These are phyloP conservation scores for Morone saxatilis DNA, from an alignment of 2,113 vertebrate species.

Conservation along the genomic window DNA sequence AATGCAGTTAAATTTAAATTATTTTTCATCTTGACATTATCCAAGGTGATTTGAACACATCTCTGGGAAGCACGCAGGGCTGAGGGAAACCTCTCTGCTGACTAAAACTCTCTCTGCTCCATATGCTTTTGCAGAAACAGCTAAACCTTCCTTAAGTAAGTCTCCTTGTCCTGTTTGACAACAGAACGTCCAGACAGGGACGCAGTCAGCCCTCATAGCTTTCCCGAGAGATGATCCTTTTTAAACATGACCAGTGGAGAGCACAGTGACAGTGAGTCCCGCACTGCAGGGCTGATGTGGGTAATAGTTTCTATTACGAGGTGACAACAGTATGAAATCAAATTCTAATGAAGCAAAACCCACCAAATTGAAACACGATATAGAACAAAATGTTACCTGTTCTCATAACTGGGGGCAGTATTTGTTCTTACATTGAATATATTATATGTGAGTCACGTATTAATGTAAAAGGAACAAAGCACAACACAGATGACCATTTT, in stretches of 20 bases:
- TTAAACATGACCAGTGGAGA: not conserved
- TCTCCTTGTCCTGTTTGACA: not conserved
- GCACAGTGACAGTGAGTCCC: not conserved
- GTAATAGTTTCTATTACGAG: not conserved
- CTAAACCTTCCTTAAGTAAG: constrained; percentile 15
- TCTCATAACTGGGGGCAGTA: not conserved
- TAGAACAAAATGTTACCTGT: not conserved
- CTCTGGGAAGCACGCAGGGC: not conserved
- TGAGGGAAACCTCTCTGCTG: not conserved
- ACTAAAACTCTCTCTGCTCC: not conserved
- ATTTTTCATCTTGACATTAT: constrained; percentile 10
- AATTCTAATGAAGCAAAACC: constrained; percentile 5
- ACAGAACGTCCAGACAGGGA: not conserved
- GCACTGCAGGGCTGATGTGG: not conserved
- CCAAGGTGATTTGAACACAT: constrained; percentile 1
- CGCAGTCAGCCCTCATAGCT: not conserved
- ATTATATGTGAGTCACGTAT: not conserved
- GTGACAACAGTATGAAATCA: constrained; percentile 1
- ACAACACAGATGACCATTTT: not conserved
- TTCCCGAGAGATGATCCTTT: constrained; percentile 3
- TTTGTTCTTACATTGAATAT: not conserved
- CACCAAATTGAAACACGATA: not conserved
- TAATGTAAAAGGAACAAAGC: not conserved
- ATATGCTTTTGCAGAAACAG: constrained; percentile 2
- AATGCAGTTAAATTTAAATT: not conserved